Evolutionary conservation across 2,797 vertebrate species (phyloP).

Genomic region (Erethizon dorsatum): DNA sequence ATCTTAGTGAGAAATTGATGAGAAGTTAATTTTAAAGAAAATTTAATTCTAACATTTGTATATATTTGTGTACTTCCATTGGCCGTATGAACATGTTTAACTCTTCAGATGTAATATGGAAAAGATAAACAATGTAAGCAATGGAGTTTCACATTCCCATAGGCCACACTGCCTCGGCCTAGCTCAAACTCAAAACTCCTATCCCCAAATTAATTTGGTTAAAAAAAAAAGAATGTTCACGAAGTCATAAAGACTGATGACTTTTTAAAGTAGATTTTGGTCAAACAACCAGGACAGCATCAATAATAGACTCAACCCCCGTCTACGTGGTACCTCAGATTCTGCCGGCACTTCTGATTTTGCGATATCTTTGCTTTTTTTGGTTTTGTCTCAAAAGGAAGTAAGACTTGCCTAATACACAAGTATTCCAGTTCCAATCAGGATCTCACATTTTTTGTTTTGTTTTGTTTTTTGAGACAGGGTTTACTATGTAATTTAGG

Average conservation of each 20-base stretch:
- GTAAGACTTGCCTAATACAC: slow-evolving; percentile 1
- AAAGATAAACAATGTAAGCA: slow-evolving; percentile 27
- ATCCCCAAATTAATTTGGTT: slow-evolving; percentile 30
- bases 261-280: background rate
- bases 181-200: slow-evolving; percentile 37
- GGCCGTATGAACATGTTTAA: slow-evolving; percentile 1
- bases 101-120: background rate
- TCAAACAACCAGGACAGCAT: background rate
- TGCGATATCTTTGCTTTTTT: slow-evolving; percentile 34
- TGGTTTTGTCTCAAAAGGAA: slow-evolving; percentile 63
- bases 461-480: background rate
- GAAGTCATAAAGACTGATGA: slow-evolving; percentile 15
- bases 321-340: background rate
- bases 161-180: background rate
- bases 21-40: slow-evolving; percentile 63
- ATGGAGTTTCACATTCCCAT: slow-evolving; percentile 33
- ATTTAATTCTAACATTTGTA: slow-evolving; percentile 45
- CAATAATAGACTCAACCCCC: background rate
- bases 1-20: slow-evolving; percentile 36
- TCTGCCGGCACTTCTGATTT: background rate
- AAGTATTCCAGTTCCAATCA: slow-evolving; percentile 7
- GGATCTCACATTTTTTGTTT: background rate
- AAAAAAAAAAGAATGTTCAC: background rate
- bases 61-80: slow-evolving; percentile 57
- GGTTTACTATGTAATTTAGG: background rate